phyloP scores from a whole-genome alignment of 1,140 invertebrate species.

The Bombus sibiricus region DNA sequence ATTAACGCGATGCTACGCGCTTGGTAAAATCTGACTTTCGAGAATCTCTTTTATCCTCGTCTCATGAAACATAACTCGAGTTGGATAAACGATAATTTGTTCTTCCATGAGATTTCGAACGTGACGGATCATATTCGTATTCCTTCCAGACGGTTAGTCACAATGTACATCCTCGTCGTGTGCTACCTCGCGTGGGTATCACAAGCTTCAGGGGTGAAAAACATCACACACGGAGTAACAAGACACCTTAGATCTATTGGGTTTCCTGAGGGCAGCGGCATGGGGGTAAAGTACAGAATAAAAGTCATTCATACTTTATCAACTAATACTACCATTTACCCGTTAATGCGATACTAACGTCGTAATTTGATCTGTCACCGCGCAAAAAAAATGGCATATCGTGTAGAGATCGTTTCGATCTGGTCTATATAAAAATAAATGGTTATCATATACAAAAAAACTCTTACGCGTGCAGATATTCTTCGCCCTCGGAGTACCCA shows the following conservation, averaged over 20 bases:
- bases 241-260: conserved; percentile 76
- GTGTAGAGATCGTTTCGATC: background rate
- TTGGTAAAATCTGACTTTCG: background rate
- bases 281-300: conserved; percentile 72
- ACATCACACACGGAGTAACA: conserved; percentile 69
- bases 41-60: background rate
- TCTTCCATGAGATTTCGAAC: background rate
- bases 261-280: conserved; percentile 75
- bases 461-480: conserved; percentile 73
- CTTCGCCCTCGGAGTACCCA: conserved; percentile 78
- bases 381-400: background rate
- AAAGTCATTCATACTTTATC: conserved; percentile 67
- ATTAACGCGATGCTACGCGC: background rate
- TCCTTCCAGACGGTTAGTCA: background rate
- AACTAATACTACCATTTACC: conserved; percentile 37
- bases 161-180: conserved; percentile 19
- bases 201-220: conserved; percentile 65
- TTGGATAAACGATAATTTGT: background rate
- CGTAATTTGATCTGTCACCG: background rate
- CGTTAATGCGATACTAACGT: conserved; percentile 35
- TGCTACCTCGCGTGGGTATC: conserved; percentile 46
- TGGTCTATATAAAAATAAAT: background rate
- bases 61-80: background rate
- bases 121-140: background rate
- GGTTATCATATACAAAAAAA: background rate